phyloP scores from a whole-genome alignment of 2,797 vertebrate genomes.

The Varecia variegata region DNA sequence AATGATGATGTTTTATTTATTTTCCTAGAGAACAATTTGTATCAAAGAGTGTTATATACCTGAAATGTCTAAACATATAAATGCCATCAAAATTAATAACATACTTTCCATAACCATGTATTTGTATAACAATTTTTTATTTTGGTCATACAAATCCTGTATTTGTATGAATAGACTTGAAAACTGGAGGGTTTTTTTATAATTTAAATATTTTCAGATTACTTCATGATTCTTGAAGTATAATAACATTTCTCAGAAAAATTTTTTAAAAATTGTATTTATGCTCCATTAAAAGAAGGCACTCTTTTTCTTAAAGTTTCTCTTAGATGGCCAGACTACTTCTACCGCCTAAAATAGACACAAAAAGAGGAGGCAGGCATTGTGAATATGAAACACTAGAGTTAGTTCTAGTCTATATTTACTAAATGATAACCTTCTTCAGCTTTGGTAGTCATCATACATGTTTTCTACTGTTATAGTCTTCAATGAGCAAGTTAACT shows the following conservation, averaged over 20 bases:
- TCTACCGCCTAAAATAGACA: neutral
- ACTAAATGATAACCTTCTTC: neutral
- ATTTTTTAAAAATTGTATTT: neutral
- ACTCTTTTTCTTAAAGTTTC: neutral
- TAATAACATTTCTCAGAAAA: neutral
- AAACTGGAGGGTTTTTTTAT: neutral
- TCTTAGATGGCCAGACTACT: neutral
- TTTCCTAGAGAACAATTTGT: conserved; percentile 41
- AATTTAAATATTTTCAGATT: conserved; percentile 15
- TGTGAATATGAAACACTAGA: neutral
- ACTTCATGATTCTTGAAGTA: neutral
- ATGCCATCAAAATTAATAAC: conserved; percentile 48
- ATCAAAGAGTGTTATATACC: neutral
- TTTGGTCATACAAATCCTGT: conserved; percentile 66
- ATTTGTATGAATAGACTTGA: neutral
- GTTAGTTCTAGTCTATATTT: neutral
- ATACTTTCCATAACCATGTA: conserved; percentile 43
- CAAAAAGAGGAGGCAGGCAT: neutral
- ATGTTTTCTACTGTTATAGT: neutral
- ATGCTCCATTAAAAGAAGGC: neutral
- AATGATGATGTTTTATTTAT: conserved; percentile 70
- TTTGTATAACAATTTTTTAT: conserved; percentile 27
- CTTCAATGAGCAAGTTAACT: neutral
- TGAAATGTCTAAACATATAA: neutral
- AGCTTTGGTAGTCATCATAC: neutral